phyloP scores from a whole-genome alignment of 2,113 vertebrate species.

The Lamprologus lemairii region DNA sequence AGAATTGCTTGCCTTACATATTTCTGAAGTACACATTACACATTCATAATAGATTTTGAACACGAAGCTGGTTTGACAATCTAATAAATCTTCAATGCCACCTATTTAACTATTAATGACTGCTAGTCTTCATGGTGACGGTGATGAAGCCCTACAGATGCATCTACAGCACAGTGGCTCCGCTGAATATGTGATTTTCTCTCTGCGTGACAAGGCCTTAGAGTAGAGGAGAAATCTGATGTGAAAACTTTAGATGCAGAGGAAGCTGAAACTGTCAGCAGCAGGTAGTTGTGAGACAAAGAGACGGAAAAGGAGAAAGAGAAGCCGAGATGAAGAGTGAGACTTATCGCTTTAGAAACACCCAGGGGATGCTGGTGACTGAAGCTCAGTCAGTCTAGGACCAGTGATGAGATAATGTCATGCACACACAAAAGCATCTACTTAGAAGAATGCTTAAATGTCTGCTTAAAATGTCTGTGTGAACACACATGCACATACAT shows the following conservation, averaged over 20 bases:
- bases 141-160: background rate
- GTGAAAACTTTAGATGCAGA: background rate
- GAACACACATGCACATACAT: background rate
- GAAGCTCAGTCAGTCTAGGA: background rate
- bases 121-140: background rate
- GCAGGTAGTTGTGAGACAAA: background rate
- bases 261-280: background rate
- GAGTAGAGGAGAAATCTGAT: background rate
- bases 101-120: conserved; percentile 40
- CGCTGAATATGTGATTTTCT: background rate
- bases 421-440: background rate
- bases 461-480: background rate
- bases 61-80: background rate
- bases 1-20: background rate
- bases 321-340: background rate
- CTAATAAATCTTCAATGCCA: conserved; percentile 30
- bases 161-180: background rate
- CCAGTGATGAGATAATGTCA: background rate
- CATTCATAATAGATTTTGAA: background rate
- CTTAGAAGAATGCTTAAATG: background rate
- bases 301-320: background rate
- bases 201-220: background rate
- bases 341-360: background rate
- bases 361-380: background rate
- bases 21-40: conserved; percentile 11